Evolutionary conservation across 30 jellyfish, hydroid and myxozoan genomes (phyloP).

Genomic region (Catostylus mosaicus): DNA sequence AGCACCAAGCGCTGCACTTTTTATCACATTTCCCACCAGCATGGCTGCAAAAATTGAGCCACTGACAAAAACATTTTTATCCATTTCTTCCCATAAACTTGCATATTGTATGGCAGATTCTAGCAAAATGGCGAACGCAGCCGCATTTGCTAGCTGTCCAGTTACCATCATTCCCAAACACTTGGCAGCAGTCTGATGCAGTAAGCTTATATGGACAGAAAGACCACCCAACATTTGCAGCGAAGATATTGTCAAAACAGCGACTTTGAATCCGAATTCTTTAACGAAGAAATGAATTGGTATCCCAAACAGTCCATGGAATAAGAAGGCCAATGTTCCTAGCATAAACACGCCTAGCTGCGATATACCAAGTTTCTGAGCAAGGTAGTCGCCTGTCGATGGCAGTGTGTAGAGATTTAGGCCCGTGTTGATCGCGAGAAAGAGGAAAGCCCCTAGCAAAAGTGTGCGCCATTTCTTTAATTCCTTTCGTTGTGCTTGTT

Average conservation of each 20-base stretch:
- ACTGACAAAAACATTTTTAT: neutral
- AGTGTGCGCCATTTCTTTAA: neutral
- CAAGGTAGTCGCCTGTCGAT: neutral
- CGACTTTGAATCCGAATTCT: slow-evolving; percentile 15
- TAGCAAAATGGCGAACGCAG: slow-evolving; percentile 22
- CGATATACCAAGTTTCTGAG: slow-evolving; percentile 6
- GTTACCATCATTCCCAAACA: slow-evolving; percentile 19
- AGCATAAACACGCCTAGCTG: slow-evolving; percentile 1
- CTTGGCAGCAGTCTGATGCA: neutral
- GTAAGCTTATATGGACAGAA: slow-evolving; percentile 2
- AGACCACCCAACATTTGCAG: slow-evolving; percentile 34
- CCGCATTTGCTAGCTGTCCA: slow-evolving; percentile 20
- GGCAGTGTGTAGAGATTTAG: slow-evolving; percentile 34
- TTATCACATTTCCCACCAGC: slow-evolving; percentile 1
- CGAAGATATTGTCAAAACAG: neutral
- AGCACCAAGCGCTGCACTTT: neutral
- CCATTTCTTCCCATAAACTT: slow-evolving; percentile 6
- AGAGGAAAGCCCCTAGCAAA: slow-evolving; percentile 1
- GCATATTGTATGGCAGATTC: neutral
- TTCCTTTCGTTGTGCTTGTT: neutral
- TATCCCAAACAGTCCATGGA: slow-evolving; percentile 36
- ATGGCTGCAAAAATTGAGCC: slow-evolving; percentile 6
- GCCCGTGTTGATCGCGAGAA: slow-evolving; percentile 6
- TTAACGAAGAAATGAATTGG: slow-evolving; percentile 2
- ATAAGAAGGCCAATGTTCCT: neutral